Conservation (phyloP, 2,888 invertebrate genomes). For the Leptinotarsa tumamoca region DNA sequence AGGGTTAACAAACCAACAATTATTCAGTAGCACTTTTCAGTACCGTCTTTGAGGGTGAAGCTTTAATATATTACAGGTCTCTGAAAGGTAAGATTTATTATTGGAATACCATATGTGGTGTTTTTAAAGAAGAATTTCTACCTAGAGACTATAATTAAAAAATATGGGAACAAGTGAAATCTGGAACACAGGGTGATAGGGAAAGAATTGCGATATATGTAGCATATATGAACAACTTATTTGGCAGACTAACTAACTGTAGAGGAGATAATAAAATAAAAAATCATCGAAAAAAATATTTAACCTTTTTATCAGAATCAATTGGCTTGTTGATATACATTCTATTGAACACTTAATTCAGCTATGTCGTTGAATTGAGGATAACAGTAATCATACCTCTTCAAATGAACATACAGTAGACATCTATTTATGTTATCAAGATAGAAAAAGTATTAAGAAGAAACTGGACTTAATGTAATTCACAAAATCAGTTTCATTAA, state of each 20-base stretch:
- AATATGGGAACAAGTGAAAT: no score
- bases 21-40: conserved; percentile 16
- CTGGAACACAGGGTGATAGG: no score
- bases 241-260: conserved; percentile 20
- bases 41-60: conserved; percentile 32
- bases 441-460: neutral
- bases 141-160: conserved; percentile 36
- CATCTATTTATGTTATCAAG: conserved; percentile 13
- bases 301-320: conserved; percentile 26
- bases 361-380: conserved; percentile 12
- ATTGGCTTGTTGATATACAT: conserved; percentile 19
- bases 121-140: conserved; percentile 38
- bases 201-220: no score
- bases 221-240: neutral
- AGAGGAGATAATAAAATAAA: conserved; percentile 22
- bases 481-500: no score
- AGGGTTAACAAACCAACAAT: conserved; percentile 7
- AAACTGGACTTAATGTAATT: neutral
- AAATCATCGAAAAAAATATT: conserved; percentile 29
- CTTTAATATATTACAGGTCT: conserved; percentile 23
- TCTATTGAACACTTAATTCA: conserved; percentile 14
- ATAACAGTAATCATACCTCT: neutral
- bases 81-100: conserved; percentile 14
- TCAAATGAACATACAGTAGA: conserved; percentile 2
- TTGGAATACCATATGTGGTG: conserved; percentile 30